Conservation (phyloP, 2,888 invertebrate species). For the Drosophila testacea region DNA sequence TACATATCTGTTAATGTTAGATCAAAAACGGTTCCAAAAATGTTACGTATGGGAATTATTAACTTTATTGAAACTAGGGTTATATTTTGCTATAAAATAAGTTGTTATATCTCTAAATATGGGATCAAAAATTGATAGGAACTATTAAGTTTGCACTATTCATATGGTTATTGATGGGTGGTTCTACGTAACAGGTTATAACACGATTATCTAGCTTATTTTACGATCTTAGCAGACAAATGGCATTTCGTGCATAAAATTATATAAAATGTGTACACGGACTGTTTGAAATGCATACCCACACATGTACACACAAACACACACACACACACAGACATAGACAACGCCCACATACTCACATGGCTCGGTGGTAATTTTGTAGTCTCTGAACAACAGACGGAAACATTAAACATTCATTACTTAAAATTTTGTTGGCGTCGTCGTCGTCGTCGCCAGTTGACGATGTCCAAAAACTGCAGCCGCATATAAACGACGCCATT, state of each 20-base stretch:
- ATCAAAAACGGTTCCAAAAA: too few relatives aligned
- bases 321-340: background rate
- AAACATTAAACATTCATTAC: conserved; percentile 80
- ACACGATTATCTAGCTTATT: conserved; percentile 39
- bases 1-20: too few relatives aligned
- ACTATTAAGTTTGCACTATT: conserved; percentile 9
- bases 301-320: background rate
- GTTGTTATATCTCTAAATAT: background rate
- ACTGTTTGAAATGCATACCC: conserved; percentile 34
- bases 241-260: conserved; percentile 58
- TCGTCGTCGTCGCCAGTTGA: conserved; percentile 46
- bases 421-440: conserved; percentile 65
- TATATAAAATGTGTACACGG: conserved; percentile 47
- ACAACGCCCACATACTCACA: conserved; percentile 20
- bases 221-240: conserved; percentile 40
- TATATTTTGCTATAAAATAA: background rate
- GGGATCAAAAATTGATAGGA: too few relatives aligned
- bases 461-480: conserved; percentile 60
- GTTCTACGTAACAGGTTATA: conserved; percentile 6
- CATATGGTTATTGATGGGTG: conserved; percentile 19
- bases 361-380: conserved; percentile 18
- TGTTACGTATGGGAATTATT: too few relatives aligned
- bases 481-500: conserved; percentile 75
- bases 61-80: background rate
- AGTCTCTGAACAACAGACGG: conserved; percentile 57